Percentiles rank a stretch among this genome's conserved stretches.
Evolutionary conservation across 1,140 invertebrate genomes (phyloP).

Genomic region (Drosophila eugracilis): DNA sequence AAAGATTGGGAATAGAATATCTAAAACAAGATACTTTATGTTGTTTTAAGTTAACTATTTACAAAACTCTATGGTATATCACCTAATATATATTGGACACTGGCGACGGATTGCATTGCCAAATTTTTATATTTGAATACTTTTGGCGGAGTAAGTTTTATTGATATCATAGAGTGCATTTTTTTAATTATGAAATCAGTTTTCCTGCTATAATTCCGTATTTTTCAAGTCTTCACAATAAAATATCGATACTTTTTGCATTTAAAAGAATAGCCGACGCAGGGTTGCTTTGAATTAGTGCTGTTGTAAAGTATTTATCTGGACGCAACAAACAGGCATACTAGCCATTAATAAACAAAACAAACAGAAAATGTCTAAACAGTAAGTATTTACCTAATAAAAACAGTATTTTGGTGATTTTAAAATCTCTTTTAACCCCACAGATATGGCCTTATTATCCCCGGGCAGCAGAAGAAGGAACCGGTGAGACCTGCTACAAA

Average conservation of each 20-base stretch:
- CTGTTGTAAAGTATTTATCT: background rate
- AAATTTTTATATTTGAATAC: no score
- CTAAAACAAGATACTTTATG: no score
- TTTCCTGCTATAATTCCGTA: no score
- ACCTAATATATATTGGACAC: no score
- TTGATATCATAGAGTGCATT: no score
- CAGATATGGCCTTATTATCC: conserved; percentile 79
- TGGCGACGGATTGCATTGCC: no score
- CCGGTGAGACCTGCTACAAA: conserved; percentile 15
- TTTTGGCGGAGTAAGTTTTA: no score
- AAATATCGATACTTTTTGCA: background rate
- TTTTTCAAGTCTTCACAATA: no score
- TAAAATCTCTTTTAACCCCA: background rate
- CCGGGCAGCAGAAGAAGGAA: conserved; percentile 70
- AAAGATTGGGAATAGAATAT: no score
- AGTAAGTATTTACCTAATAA: conserved; percentile 52
- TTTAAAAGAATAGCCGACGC: background rate
- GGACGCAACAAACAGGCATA: background rate
- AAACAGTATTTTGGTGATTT: background rate
- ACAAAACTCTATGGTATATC: no score
- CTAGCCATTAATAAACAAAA: conserved; percentile 23
- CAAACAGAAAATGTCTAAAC: conserved; percentile 73
- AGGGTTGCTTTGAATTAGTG: conserved; percentile 1
- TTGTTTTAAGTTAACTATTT: no score
- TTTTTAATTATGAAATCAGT: no score